A percentile compares a stretch with the other conserved stretches of the same genome.
Evolutionary conservation across 1,140 invertebrate genomes (phyloP).

Genomic region (Neodiprion virginianus): DNA sequence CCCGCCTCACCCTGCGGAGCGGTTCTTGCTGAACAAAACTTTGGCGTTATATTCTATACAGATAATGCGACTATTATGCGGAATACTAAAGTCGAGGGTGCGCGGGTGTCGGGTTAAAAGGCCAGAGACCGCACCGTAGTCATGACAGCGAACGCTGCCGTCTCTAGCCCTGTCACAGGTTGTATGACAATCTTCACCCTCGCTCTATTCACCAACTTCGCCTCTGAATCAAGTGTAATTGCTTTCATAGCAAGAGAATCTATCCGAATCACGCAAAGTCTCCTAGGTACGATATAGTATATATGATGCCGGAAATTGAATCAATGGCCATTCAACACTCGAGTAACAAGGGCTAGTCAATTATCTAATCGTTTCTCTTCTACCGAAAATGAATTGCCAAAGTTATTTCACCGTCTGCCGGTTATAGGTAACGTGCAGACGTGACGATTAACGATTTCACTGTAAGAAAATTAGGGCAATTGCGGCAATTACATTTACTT

Average conservation of each 20-base stretch:
- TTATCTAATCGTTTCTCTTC: neutral
- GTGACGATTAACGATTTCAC: too few species aligned
- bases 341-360: neutral
- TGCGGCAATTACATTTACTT: too few species aligned
- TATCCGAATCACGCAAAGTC: neutral
- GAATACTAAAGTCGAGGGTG: neutral
- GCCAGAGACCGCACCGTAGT: neutral
- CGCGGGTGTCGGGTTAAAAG: neutral
- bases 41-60: too few species aligned
- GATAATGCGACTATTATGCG: neutral
- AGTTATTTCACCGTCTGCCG: too few species aligned
- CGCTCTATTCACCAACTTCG: neutral
- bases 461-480: too few species aligned
- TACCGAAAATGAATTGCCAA: too few species aligned
- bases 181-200: neutral
- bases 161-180: neutral
- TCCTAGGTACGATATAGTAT: neutral
- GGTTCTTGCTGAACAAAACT: too few species aligned
- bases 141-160: too few species aligned
- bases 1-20: too few species aligned
- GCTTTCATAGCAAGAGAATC: neutral
- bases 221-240: slow-evolving; percentile 1
- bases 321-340: neutral
- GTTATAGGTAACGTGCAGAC: too few species aligned
- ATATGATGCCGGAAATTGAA: neutral